These are phyloP conservation scores for Drosophila pseudoananassae DNA, from an alignment of 1,140 invertebrate genomes.

Conservation along the genomic window DNA sequence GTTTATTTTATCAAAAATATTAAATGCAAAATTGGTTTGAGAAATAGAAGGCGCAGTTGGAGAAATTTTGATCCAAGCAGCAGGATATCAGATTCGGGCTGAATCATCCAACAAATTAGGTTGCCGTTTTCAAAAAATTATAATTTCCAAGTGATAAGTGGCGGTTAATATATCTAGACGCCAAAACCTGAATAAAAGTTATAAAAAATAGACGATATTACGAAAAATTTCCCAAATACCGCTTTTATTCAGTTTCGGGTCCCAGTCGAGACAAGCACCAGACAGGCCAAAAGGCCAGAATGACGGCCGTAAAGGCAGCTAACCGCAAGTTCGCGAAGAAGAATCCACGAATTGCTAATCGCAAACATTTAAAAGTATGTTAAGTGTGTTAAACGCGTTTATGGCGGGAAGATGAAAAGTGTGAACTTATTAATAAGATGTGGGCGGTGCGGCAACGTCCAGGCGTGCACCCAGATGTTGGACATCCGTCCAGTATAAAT, in stretches of 20 bases:
- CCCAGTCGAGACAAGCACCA: slow-evolving; percentile 20
- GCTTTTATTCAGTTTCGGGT: background rate
- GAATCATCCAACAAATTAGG: background rate
- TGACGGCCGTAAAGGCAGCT: background rate
- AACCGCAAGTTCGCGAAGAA: slow-evolving; percentile 23
- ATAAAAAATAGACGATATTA: background rate
- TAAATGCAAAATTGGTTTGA: slow-evolving; percentile 18
- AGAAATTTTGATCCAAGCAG: slow-evolving; percentile 16
- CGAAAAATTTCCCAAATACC: background rate
- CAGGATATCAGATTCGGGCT: slow-evolving; percentile 22
- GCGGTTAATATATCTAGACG: background rate
- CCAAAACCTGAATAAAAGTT: background rate
- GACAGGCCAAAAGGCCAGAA: slow-evolving; percentile 8
- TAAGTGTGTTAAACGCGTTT: slow-evolving; percentile 31
- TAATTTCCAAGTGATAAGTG: background rate
- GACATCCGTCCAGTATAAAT: background rate
- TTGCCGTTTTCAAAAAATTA: background rate
- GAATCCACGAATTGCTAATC: slow-evolving; percentile 20
- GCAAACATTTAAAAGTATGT: slow-evolving; percentile 32
- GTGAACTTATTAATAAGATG: slow-evolving; percentile 18
- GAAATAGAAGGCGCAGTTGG: slow-evolving; percentile 24
- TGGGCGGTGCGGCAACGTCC: slow-evolving; percentile 15
- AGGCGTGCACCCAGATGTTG: slow-evolving; percentile 13
- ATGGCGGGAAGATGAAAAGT: slow-evolving; percentile 11
- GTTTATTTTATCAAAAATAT: slow-evolving; percentile 34